Base-by-base conservation (phyloP, 2,888 invertebrate genomes). In the Eubasilissa splendida region DNA sequence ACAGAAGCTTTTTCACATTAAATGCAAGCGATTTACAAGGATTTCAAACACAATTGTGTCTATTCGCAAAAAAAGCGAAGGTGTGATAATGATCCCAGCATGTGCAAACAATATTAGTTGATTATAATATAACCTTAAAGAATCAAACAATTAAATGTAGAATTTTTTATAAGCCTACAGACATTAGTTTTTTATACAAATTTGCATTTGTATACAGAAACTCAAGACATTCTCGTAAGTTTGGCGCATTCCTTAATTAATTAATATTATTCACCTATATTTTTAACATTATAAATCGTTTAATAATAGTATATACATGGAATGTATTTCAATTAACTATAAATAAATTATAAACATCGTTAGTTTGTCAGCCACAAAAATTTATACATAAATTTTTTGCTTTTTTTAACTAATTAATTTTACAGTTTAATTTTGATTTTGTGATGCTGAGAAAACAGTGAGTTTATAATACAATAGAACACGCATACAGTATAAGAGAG, bases 261-360 rank as follows among this genome's bases (percentile, higher is more conserved):
- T n/a, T 42, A 42, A 8, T 59, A n/a, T 58, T 53, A 70, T 53
- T 70, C 53, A 70, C 31, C 53, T 78, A 73, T 56, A 58, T 56
- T 68, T 66, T 56, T 77, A 77, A 68, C 77, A 77, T 68, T 68
- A 65, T 65, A 65, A 76, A 76, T 65, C 70, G 60, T 77, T 77
- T 71, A 59, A 78, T 22, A 78, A 71, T 78, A 78, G 59, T 79
- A 79, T 79, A 56, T 79, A 79, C 79, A 79, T 79, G 79, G 79
- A 79, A 79, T 79, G 79, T 79, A 65, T 65, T 79, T 65, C 31
- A 77, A 52, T 50, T 68, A 56, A 42, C 50, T 77, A 58, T 22
- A 42, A 58, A 54, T n/a, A 66, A 54, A 53, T 22, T 42, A 14
- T 31, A 42, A 42, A 42, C 42, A 42, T 7, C 42, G 7, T 42